Percentiles rank a stretch among this genome's conserved stretches.
These are phyloP conservation scores for Pseudorasbora parva DNA, from an alignment of 2,113 vertebrate species.

Conservation along the genomic window DNA sequence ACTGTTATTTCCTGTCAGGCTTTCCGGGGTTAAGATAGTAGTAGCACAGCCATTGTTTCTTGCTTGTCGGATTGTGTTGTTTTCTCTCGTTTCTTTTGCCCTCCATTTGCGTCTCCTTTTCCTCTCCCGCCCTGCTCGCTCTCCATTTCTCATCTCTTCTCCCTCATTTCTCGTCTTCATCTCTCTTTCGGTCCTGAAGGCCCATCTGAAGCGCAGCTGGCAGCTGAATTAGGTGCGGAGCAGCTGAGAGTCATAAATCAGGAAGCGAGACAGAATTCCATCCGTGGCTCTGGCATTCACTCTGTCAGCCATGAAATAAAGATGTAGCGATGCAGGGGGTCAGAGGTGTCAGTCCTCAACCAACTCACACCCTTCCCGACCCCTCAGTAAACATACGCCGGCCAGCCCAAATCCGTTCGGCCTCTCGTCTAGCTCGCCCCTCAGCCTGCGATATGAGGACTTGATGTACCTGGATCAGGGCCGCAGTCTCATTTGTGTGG, in stretches of 20 bases:
- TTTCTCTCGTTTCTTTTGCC: neutral
- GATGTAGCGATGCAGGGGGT: constrained; percentile 90
- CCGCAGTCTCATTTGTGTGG: constrained; percentile 63
- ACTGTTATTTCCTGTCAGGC: neutral
- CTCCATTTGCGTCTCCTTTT: constrained; percentile 35
- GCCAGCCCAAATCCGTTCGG: neutral
- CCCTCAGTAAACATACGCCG: constrained; percentile 20
- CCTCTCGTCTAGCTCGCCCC: neutral
- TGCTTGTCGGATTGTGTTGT: neutral
- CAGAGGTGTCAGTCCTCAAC: constrained; percentile 70
- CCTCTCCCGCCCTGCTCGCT: neutral
- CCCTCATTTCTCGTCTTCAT: neutral
- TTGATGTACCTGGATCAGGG: constrained; percentile 64
- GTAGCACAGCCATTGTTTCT: neutral
- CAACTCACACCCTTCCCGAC: constrained; percentile 40
- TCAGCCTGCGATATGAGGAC: constrained; percentile 57
- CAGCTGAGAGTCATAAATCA: constrained; percentile 97
- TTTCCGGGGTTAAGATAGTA: neutral
- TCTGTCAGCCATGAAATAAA: constrained; percentile 96
- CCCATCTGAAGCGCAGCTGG: constrained; percentile 90
- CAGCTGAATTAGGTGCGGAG: constrained; percentile 75
- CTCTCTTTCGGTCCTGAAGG: constrained; percentile 71
- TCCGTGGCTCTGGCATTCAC: constrained; percentile 83
- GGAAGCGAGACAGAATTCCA: constrained; percentile 78
- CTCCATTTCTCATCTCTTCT: neutral